These are phyloP conservation scores for Idaea straminata DNA, from an alignment of 2,888 invertebrate genomes.

Conservation along the genomic window DNA sequence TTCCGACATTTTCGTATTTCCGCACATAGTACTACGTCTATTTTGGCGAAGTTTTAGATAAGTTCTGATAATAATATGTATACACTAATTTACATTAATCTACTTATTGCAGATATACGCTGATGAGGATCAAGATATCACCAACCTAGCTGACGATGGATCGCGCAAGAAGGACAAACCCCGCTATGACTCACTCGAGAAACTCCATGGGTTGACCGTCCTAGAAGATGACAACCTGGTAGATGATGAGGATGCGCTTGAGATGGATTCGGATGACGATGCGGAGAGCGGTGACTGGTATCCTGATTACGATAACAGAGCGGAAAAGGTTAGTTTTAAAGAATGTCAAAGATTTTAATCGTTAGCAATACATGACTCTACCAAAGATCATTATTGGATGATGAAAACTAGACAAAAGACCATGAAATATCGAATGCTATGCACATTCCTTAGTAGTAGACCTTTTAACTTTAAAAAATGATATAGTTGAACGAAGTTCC, in stretches of 20 bases:
- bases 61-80: no score
- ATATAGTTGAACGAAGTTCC: no score
- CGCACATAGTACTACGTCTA: no score
- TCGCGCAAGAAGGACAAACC: slow-evolving; percentile 34
- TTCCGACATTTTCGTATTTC: no score
- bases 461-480: no score
- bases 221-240: slow-evolving; percentile 60
- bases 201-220: slow-evolving; percentile 62
- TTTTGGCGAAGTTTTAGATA: no score
- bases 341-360: background rate
- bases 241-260: slow-evolving; percentile 60
- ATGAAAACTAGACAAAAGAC: no score
- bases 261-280: slow-evolving; percentile 55
- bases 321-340: slow-evolving; percentile 46
- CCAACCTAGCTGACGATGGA: slow-evolving; percentile 37
- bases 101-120: slow-evolving; percentile 59
- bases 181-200: slow-evolving; percentile 51
- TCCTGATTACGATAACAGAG: slow-evolving; percentile 59
- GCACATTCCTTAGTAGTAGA: no score
- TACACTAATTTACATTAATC: background rate
- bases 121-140: slow-evolving; percentile 58
- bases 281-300: slow-evolving; percentile 70
- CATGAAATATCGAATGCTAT: no score
- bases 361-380: background rate
- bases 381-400: no score